A percentile compares a stretch with the other conserved stretches of the same genome.
These are phyloP conservation scores for Crematogaster levior DNA, from an alignment of 2,888 invertebrate species.

Conservation along the genomic window DNA sequence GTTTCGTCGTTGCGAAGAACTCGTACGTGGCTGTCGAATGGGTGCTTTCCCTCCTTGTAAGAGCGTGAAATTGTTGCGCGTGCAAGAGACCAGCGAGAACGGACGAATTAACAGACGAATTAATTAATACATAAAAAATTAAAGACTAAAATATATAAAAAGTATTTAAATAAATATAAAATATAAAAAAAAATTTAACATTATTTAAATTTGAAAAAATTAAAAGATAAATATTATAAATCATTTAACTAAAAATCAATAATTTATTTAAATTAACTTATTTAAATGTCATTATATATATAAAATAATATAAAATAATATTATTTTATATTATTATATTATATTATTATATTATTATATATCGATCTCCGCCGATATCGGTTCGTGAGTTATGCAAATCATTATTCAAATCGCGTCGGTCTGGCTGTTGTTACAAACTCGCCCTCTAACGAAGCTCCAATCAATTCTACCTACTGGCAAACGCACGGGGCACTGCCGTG, in stretches of 20 bases:
- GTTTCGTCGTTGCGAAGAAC: conserved; percentile 6
- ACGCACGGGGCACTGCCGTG: background rate
- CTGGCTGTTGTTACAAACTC: conserved; percentile 3
- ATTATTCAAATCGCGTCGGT: conserved; percentile 34
- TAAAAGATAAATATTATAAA: too few relatives aligned
- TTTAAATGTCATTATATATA: too few relatives aligned
- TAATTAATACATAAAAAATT: too few relatives aligned
- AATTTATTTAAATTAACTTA: too few relatives aligned
- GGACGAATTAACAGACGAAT: background rate
- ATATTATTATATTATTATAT: too few relatives aligned
- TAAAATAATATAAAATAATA: too few relatives aligned
- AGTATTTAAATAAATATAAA: too few relatives aligned
- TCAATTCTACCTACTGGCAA: conserved; percentile 40
- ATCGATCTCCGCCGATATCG: conserved; percentile 23
- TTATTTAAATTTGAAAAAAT: too few relatives aligned
- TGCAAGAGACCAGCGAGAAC: conserved; percentile 25
- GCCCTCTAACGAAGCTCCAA: conserved; percentile 43
- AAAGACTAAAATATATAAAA: too few relatives aligned
- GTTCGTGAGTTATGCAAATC: conserved; percentile 43
- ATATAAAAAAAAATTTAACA: too few relatives aligned
- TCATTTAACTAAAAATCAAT: too few relatives aligned
- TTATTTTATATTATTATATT: too few relatives aligned
- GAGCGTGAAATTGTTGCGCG: conserved; percentile 48
- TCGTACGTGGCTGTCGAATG: background rate
- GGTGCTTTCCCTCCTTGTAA: conserved; percentile 47